Evolutionary conservation across 2,113 vertebrate species (phyloP).

Genomic region (Seriola rivoliana): DNA sequence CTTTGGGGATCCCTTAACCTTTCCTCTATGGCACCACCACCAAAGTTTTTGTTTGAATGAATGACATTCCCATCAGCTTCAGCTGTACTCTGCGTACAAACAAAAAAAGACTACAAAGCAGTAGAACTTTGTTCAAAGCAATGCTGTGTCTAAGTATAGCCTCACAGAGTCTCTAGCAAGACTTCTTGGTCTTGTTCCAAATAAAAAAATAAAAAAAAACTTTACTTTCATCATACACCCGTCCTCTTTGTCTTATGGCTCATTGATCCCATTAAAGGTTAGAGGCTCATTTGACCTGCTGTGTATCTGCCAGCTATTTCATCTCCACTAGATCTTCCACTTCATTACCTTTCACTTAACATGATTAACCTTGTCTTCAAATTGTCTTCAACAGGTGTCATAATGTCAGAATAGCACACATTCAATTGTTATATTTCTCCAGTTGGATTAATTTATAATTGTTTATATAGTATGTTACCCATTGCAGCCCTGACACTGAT

Average conservation of each 20-base stretch:
- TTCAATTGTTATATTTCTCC: neutral
- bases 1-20: neutral
- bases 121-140: neutral
- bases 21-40: neutral
- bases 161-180: neutral
- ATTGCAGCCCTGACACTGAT: slow-evolving; percentile 8
- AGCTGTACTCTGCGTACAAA: neutral
- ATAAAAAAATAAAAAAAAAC: neutral
- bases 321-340: slow-evolving; percentile 56
- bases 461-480: neutral
- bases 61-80: neutral
- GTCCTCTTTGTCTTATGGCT: slow-evolving; percentile 46
- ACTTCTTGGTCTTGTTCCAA: neutral
- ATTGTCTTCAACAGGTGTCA: slow-evolving; percentile 45
- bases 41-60: neutral
- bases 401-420: neutral
- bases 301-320: slow-evolving; percentile 58
- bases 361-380: slow-evolving; percentile 62
- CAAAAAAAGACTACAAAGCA: too few relatives aligned
- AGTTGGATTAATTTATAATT: neutral
- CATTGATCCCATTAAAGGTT: slow-evolving; percentile 64
- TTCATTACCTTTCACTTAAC: slow-evolving; percentile 73
- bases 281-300: slow-evolving; percentile 57
- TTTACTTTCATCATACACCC: neutral
- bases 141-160: neutral